phyloP scores from a whole-genome alignment of 2,113 vertebrate species.

The Dromas ardeola region DNA sequence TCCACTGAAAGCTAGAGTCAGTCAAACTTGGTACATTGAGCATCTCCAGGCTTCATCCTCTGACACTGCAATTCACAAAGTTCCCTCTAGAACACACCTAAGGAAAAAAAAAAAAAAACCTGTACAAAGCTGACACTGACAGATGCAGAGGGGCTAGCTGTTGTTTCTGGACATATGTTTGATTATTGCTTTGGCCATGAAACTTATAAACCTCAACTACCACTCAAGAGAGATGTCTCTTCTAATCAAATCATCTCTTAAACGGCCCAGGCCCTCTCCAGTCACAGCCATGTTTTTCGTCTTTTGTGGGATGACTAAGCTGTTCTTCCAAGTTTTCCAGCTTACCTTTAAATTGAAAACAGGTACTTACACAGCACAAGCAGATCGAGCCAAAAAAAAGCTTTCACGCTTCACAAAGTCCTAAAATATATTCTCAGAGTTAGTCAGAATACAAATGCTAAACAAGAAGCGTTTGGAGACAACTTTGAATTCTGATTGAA shows the following conservation, averaged over 20 bases:
- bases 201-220: background rate
- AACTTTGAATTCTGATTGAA: background rate
- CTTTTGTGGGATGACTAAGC: background rate
- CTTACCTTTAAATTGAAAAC: conserved; percentile 14
- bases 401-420: background rate
- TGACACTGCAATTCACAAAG: background rate
- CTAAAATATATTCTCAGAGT: background rate
- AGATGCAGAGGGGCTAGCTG: background rate
- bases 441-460: background rate
- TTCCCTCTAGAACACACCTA: background rate
- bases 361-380: background rate
- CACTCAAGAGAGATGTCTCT: background rate
- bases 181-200: background rate
- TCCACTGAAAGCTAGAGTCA: background rate
- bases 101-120: background rate
- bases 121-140: background rate
- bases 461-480: background rate
- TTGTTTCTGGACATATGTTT: conserved; percentile 14
- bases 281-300: background rate
- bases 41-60: background rate
- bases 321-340: background rate
- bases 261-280: background rate
- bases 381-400: background rate
- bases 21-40: background rate
- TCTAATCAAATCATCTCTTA: background rate